phyloP scores from a whole-genome alignment of 2,113 vertebrate genomes.

The Malurus cyaneus region DNA sequence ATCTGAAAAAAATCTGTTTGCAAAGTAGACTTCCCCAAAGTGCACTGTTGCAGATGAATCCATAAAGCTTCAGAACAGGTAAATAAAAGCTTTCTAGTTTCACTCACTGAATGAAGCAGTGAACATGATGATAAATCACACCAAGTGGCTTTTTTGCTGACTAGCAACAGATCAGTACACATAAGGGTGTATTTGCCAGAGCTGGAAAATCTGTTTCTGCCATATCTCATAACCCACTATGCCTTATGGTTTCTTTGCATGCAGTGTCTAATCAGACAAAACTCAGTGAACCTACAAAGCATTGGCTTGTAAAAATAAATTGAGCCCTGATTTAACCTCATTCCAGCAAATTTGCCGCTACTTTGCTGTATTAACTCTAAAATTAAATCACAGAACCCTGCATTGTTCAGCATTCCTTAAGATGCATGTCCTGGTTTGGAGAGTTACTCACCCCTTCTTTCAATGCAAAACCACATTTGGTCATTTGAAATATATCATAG shows the following conservation, averaged over 20 bases:
- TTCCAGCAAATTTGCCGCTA: not conserved
- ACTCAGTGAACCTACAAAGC: not conserved
- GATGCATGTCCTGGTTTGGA: not conserved
- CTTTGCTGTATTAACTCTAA: not conserved
- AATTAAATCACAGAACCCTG: not conserved
- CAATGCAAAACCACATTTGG: not conserved
- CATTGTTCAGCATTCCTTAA: not conserved
- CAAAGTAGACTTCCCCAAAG: not conserved
- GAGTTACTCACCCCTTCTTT: not conserved
- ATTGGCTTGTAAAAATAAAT: not conserved
- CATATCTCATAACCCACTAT: not conserved
- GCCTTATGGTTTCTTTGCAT: not conserved
- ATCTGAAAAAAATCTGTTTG: not conserved
- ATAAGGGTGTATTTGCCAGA: not conserved
- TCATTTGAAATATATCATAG: not conserved
- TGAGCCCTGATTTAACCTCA: not conserved
- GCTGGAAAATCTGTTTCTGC: not conserved
- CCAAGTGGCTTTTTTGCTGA: not conserved
- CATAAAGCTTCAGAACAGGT: not conserved
- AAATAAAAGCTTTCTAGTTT: not conserved
- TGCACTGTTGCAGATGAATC: not conserved
- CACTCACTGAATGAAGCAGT: not conserved
- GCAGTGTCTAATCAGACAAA: not conserved
- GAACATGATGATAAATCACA: not conserved
- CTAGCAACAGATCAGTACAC: not conserved